phyloP scores from a whole-genome alignment of 2,888 invertebrate genomes.

The Dryococelus australis region DNA sequence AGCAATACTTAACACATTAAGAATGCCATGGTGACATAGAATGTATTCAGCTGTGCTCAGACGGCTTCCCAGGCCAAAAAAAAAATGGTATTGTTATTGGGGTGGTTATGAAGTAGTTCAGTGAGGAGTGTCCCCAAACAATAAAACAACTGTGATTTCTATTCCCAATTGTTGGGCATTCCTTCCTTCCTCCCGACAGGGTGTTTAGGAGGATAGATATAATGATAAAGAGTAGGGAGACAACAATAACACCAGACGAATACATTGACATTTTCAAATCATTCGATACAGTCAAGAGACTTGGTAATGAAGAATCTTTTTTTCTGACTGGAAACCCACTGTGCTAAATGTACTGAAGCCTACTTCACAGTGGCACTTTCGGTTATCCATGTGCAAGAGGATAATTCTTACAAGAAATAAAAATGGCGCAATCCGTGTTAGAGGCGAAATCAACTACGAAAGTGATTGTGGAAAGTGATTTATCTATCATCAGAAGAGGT shows the following conservation, averaged over 20 bases:
- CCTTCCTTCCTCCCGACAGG: conserved; percentile 27
- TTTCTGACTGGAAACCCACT: conserved; percentile 22
- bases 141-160: neutral
- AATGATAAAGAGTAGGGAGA: conserved; percentile 6
- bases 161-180: conserved; percentile 23
- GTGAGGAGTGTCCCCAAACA: neutral
- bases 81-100: conserved; percentile 20
- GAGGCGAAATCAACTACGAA: conserved; percentile 17
- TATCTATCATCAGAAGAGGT: neutral
- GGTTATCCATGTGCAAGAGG: neutral
- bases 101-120: neutral
- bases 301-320: neutral
- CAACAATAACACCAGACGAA: conserved; percentile 19
- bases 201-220: conserved; percentile 19
- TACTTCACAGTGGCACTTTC: conserved; percentile 18
- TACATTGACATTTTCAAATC: conserved; percentile 22
- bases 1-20: conserved; percentile 21
- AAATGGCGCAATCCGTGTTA: neutral
- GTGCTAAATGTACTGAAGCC: conserved; percentile 17
- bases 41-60: neutral
- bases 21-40: neutral
- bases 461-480: neutral
- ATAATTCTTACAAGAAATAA: conserved; percentile 3
- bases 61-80: conserved; percentile 23
- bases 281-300: neutral